Evolutionary conservation across 2,113 vertebrate species (phyloP).

Genomic region (Maylandia zebra): DNA sequence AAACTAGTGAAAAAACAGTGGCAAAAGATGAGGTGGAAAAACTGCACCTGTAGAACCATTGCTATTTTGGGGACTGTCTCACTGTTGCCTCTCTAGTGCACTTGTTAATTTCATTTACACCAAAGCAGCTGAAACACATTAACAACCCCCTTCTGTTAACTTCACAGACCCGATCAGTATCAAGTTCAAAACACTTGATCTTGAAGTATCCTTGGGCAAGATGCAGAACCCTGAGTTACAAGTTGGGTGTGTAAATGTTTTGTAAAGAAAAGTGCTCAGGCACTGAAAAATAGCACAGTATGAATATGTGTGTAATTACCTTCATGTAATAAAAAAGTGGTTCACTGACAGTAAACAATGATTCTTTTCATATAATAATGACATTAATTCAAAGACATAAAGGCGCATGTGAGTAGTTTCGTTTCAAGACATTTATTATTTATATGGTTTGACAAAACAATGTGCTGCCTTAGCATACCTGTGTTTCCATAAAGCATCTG

Average conservation of each 20-base stretch:
- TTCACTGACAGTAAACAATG: not conserved
- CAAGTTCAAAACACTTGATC: not conserved
- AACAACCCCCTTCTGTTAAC: not conserved
- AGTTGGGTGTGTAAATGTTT: not conserved
- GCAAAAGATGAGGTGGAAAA: not conserved
- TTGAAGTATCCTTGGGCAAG: not conserved
- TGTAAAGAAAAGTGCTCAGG: not conserved
- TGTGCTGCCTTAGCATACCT: constrained; percentile 43
- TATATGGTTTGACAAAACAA: constrained; percentile 57
- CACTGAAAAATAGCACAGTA: not conserved
- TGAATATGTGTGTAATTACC: not conserved
- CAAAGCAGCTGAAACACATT: not conserved
- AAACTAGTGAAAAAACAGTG: not conserved
- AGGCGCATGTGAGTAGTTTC: not conserved
- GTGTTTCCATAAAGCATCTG: constrained; percentile 47
- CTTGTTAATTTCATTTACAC: not conserved
- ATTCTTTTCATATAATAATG: not conserved
- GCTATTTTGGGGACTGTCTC: not conserved
- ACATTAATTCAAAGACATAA: not conserved
- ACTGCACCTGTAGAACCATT: not conserved
- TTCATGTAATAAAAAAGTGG: not conserved
- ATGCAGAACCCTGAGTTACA: not conserved
- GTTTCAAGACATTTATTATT: constrained; percentile 71
- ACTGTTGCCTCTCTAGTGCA: not conserved
- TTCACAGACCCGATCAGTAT: not conserved